Base-by-base conservation (phyloP, 2,888 invertebrate species). In the Drosophila seclusa region DNA sequence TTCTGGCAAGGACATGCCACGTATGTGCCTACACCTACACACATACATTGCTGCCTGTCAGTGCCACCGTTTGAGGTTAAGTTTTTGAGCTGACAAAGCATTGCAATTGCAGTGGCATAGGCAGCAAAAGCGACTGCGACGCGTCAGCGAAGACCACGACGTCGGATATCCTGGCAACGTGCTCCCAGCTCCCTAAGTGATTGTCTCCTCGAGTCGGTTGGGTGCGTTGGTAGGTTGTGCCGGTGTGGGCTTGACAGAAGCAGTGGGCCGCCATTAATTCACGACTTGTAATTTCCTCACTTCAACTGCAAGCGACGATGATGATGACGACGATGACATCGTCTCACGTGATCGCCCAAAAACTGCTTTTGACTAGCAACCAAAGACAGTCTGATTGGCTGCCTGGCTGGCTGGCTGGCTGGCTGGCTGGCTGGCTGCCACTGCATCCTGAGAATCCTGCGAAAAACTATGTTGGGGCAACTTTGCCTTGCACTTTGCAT, bases 271-370 rank as follows among this genome's bases (percentile, higher is more conserved):
- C 90, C 89, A 91, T 91, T 91, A 91, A 91, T 91, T 87, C 91
- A 87, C 90, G 89, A 91, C 88, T 91, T 91, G 91, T 91, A 91
- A 91, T 91, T 91, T 91, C 91, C 91, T 91, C 83, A 91, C 90
- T 91, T 90, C 88, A 88, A 79, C 83, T 84, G 83, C 89, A 84
- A 78, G 76, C 62, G 59, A 60, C 60, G 62, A 64, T 13, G 64
- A 52, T 38, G 60, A 55, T n/a, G 71, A 49, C 34, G 65, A 58
- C 45, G 74, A 62, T 62, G 73, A 70, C 68, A 66, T 64, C 71
- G 65, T 55, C 48, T 67, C 59, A 69, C 76, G 64, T 76, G 78
- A 60, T 62, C 49, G 38, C 38, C 60, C 57, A 61, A 73, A 80
- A 80, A 80, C 73, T 78, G 84, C 75, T 86, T 88, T 87, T 90